phyloP scores from a whole-genome alignment of 2,113 vertebrate species.

The Eupsittula cactorum region DNA sequence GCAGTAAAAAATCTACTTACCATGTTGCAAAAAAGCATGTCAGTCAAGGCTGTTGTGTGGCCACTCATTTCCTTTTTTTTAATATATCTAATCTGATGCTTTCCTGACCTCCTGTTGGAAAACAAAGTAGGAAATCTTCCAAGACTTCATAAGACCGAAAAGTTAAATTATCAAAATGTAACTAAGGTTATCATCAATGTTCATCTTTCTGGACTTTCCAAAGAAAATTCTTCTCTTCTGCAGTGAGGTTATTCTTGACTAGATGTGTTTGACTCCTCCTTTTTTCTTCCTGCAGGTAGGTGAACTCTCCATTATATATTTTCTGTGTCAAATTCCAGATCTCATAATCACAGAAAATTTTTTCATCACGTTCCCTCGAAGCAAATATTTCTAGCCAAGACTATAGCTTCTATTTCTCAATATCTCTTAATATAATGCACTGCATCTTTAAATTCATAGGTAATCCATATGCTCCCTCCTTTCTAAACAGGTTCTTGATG shows the following conservation, averaged over 20 bases:
- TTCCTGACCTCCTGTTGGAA: background rate
- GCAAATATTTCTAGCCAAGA: background rate
- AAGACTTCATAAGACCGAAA: background rate
- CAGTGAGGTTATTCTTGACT: background rate
- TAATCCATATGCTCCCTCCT: background rate
- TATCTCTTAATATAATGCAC: background rate
- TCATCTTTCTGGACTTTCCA: background rate
- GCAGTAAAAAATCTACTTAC: background rate
- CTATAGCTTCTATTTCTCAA: background rate
- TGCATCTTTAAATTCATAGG: background rate
- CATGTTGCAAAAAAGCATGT: background rate
- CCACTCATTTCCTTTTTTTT: background rate
- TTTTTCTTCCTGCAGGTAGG: background rate
- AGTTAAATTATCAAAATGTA: background rate
- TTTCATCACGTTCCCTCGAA: background rate
- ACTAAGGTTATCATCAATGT: background rate
- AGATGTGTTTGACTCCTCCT: background rate
- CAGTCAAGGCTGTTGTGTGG: background rate
- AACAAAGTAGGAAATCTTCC: background rate
- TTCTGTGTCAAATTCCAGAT: background rate
- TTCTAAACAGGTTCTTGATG: background rate
- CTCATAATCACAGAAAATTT: background rate
- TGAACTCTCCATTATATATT: background rate
- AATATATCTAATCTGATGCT: background rate
- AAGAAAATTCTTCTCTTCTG: background rate